phyloP scores from a whole-genome alignment of 2,113 vertebrate species.

The Orientallactaga bullata region DNA sequence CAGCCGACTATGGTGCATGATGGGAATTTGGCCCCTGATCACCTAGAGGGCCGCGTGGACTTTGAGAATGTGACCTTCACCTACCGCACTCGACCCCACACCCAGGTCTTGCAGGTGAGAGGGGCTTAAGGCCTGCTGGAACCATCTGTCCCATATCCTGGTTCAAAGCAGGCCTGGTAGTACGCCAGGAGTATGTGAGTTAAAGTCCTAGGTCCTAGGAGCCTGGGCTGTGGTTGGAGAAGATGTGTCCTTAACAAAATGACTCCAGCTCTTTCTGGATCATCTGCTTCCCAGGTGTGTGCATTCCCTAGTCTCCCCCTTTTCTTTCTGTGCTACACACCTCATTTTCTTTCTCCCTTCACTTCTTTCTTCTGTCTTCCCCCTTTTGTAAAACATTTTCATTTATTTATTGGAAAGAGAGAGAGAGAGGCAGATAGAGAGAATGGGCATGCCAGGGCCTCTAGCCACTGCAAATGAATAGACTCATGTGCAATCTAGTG shows the following conservation, averaged over 20 bases:
- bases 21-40: slow-evolving; percentile 91
- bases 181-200: accelerated
- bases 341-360: too few relatives aligned
- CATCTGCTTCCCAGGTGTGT: too few relatives aligned
- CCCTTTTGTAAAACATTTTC: too few relatives aligned
- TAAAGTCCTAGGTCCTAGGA: background rate
- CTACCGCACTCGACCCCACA: slow-evolving; percentile 93
- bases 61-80: slow-evolving; percentile 94
- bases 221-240: background rate
- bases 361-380: too few relatives aligned
- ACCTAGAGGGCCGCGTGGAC: slow-evolving; percentile 92
- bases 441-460: too few relatives aligned
- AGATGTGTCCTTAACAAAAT: background rate
- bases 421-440: too few relatives aligned
- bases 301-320: too few relatives aligned
- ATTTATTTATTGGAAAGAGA: too few relatives aligned
- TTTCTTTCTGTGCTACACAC: too few relatives aligned
- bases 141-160: background rate
- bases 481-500: too few relatives aligned
- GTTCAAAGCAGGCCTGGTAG: background rate
- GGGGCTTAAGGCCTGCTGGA: accelerated
- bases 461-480: too few relatives aligned
- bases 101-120: slow-evolving; percentile 93
- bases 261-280: background rate
- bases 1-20: slow-evolving; percentile 90